Percentiles rank a stretch among this genome's conserved stretches.
Conservation (phyloP, 2,113 vertebrate genomes). For the Toxotes jaculatrix region DNA sequence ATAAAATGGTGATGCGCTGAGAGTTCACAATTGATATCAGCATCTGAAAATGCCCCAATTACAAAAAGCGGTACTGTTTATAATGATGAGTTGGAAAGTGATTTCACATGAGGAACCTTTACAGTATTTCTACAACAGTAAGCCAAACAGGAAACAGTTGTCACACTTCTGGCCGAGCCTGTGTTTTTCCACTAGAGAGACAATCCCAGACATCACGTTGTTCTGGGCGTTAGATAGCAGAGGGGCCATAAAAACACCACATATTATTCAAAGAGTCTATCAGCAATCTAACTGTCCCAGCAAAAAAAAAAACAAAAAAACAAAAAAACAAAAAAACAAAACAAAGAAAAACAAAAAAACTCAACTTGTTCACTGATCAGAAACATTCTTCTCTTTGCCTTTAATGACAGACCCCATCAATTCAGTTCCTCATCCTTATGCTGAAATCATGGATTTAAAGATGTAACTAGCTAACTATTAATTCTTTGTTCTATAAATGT, state of each 20-base stretch:
- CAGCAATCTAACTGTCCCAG: background rate
- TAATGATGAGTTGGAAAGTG: constrained; percentile 5
- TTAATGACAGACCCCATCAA: no score
- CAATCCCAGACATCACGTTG: constrained; percentile 51
- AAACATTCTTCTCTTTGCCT: no score
- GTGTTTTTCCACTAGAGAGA: constrained; percentile 67
- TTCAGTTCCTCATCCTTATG: no score
- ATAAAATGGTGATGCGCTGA: background rate
- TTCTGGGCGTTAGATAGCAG: constrained; percentile 31
- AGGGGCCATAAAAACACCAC: constrained; percentile 46
- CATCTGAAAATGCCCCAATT: background rate
- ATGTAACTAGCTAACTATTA: background rate
- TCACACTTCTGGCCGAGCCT: constrained; percentile 57
- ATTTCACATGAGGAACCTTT: constrained; percentile 40
- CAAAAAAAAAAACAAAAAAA: no score
- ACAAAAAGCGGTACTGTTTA: background rate
- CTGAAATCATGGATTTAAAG: background rate
- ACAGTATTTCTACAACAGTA: constrained; percentile 55
- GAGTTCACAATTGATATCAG: no score
- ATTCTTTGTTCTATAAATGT: background rate
- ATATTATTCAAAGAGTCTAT: constrained; percentile 40
- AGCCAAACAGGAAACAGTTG: constrained; percentile 68
- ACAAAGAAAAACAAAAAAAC: no score
- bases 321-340: no score
- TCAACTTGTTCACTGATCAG: no score